phyloP scores from a whole-genome alignment of 2,888 invertebrate genomes.

The Polyploca ridens region DNA sequence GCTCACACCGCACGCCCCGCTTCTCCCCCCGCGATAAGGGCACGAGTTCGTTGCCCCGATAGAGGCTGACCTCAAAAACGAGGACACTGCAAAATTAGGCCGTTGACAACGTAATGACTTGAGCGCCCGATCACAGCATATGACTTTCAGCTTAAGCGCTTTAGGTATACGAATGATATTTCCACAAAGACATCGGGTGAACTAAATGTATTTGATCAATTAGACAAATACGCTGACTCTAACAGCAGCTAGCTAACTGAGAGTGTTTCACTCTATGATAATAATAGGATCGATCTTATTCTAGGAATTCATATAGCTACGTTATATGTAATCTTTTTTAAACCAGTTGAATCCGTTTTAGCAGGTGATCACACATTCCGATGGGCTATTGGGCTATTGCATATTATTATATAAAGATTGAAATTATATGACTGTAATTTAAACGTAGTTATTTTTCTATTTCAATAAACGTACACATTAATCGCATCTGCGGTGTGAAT shows the following conservation, averaged over 20 bases:
- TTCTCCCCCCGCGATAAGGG: slow-evolving; percentile 79
- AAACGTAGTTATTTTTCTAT: neutral
- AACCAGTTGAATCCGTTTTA: slow-evolving; percentile 14
- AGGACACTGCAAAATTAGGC: slow-evolving; percentile 87
- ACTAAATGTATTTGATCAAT: slow-evolving; percentile 84
- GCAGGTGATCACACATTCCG: slow-evolving; percentile 2
- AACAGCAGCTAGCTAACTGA: slow-evolving; percentile 72
- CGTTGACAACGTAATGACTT: slow-evolving; percentile 83
- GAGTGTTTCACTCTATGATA: slow-evolving; percentile 74
- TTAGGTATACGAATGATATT: slow-evolving; percentile 48
- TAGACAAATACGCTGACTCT: slow-evolving; percentile 83
- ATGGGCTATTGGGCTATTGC: neutral
- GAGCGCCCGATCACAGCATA: slow-evolving; percentile 61
- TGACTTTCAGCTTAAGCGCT: slow-evolving; percentile 59
- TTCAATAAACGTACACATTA: neutral
- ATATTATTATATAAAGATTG: neutral
- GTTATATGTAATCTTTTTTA: too few relatives aligned
- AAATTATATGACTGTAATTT: too few relatives aligned
- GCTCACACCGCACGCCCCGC: slow-evolving; percentile 55
- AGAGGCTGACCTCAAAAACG: slow-evolving; percentile 89
- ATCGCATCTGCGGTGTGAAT: neutral
- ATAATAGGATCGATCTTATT: slow-evolving; percentile 63
- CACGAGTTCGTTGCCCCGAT: slow-evolving; percentile 84
- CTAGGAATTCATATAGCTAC: slow-evolving; percentile 42
- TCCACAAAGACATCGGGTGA: slow-evolving; percentile 43